These are phyloP conservation scores for Ophioninae sp. DNA, from an alignment of 2,888 invertebrate genomes.

Conservation along the genomic window DNA sequence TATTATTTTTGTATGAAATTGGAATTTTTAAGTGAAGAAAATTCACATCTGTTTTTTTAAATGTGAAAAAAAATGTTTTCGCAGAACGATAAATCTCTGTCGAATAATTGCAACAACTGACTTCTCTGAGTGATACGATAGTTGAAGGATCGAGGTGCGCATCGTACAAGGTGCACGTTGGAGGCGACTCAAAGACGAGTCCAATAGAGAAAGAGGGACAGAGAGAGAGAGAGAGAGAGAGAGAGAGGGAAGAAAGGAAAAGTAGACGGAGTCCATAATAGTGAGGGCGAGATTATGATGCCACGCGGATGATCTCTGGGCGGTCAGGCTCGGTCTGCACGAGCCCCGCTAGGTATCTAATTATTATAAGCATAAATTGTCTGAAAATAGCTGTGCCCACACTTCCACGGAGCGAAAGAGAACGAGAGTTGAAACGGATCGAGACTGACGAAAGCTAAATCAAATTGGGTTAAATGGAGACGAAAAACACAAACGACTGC, in stretches of 20 bases:
- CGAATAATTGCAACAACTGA: background rate
- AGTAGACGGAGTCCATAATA: conserved; percentile 11
- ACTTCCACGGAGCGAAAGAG: background rate
- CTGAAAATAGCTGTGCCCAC: conserved; percentile 55
- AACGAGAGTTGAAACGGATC: conserved; percentile 21
- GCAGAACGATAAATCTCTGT: background rate
- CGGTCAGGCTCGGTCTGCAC: conserved; percentile 50
- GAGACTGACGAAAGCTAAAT: conserved; percentile 38
- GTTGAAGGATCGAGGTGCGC: background rate
- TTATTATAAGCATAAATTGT: conserved; percentile 62
- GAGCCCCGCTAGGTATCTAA: conserved; percentile 60
- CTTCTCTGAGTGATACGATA: background rate
- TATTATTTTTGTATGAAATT: too few relatives aligned
- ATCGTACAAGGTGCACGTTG: conserved; percentile 12
- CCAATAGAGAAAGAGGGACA: background rate
- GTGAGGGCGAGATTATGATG: conserved; percentile 49
- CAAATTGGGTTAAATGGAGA: conserved; percentile 36
- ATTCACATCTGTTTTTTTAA: background rate
- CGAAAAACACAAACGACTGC: conserved; percentile 12
- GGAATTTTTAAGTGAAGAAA: background rate
- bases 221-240: background rate
- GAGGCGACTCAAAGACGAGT: conserved; percentile 1
- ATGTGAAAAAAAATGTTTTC: background rate
- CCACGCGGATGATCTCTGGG: conserved; percentile 47
- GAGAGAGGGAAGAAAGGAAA: conserved; percentile 5